Evolutionary conservation across 2,888 invertebrate species (phyloP), one percentile per base, ranked within the genome.

Genomic region (Arenicola marina): DNA sequence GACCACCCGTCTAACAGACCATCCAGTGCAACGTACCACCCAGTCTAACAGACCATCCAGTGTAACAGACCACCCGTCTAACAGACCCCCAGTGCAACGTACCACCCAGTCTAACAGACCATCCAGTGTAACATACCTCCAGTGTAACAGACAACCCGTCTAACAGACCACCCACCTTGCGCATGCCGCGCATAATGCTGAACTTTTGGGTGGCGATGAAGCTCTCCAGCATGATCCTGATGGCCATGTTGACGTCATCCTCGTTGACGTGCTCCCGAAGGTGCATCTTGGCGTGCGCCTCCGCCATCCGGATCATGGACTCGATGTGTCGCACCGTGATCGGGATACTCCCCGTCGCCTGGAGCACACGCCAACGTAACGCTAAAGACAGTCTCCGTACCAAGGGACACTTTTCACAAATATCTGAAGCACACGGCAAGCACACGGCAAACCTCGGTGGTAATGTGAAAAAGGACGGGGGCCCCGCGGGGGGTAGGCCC

Each of bases 131-230:
- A n/a, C n/a, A n/a, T n/a, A n/a, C n/a, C n/a, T n/a, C n/a, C n/a
- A n/a, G n/a, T n/a, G n/a, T n/a, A n/a, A n/a, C n/a, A n/a, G n/a
- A n/a, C n/a, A n/a, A n/a, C n/a, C n/a, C n/a, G n/a, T n/a, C n/a
- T n/a, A n/a, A n/a, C n/a, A n/a, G n/a, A n/a, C n/a, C n/a, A 73
- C 77, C 74, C 83, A 92, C 92, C 87, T 91, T 90, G 86, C 90
- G 88, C 95, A 99, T 99, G 54, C 91, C 89, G 74, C 93, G 90
- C 95, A 95, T 98, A 32, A 99, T 93, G 77, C 94, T 93, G 87
- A 93, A 97, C 84, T 99, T 99, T 85, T 99, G 99, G 0, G 99
- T 97, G 74, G 94, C 93, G 59, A 99, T 93, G 85, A 99, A 99
- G 81, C 95, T 95, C 84, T 99, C 98, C 60, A 99, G 87, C 91